Evolutionary conservation across 2,888 invertebrate genomes (phyloP).

Genomic region (Sinodicranocentrus sp.): DNA sequence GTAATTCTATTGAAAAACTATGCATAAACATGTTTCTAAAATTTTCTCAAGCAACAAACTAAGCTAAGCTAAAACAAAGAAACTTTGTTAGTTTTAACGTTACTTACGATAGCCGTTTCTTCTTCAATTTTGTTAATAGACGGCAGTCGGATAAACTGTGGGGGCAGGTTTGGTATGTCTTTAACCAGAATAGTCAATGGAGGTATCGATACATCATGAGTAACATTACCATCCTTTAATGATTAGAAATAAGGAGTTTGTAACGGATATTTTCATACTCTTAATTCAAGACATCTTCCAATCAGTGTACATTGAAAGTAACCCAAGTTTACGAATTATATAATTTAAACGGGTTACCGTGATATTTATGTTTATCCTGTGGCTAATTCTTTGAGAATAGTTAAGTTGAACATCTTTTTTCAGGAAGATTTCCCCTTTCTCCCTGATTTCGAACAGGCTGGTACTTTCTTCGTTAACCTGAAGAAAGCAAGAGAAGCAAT

Average conservation of each 20-base stretch:
- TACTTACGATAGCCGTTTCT: slow-evolving; percentile 14
- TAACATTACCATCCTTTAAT: not conserved
- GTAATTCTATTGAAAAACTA: not conserved
- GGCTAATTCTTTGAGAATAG: slow-evolving; percentile 18
- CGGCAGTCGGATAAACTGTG: slow-evolving; percentile 44
- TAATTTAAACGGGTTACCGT: not conserved
- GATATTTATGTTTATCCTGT: slow-evolving; percentile 31
- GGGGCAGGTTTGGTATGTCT: slow-evolving; percentile 52
- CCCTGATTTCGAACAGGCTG: slow-evolving; percentile 14
- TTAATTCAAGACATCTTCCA: not conserved
- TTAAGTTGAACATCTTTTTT: not conserved
- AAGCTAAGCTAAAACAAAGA: not conserved
- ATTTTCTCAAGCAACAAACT: no score
- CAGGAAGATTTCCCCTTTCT: slow-evolving; percentile 13
- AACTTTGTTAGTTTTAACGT: not conserved
- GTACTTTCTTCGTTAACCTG: not conserved
- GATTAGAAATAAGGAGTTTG: not conserved
- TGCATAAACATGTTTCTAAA: not conserved
- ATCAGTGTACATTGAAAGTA: not conserved
- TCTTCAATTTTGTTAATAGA: slow-evolving; percentile 11
- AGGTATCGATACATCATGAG: not conserved
- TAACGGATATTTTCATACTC: no score
- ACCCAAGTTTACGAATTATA: not conserved
- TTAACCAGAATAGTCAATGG: slow-evolving; percentile 20
- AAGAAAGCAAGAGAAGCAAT: not conserved